Conservation (phyloP, 1,140 invertebrate species). For the Dendroctonus valens region DNA sequence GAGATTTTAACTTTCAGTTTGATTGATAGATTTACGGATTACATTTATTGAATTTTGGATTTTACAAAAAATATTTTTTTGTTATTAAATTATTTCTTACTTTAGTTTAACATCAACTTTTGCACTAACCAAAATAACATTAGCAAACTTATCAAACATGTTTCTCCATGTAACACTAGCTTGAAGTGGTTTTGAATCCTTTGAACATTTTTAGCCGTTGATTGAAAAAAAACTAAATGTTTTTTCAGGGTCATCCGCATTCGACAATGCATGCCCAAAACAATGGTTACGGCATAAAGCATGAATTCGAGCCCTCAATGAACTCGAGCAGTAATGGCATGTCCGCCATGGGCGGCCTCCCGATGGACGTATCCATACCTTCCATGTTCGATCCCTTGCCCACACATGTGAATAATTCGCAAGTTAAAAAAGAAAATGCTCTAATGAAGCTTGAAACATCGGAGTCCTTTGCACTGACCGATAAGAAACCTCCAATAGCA, state of each 20-base stretch:
- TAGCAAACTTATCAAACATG: too few relatives aligned
- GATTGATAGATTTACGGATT: too few relatives aligned
- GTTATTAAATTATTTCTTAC: too few relatives aligned
- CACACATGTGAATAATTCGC: conserved; percentile 44
- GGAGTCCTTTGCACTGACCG: conserved; percentile 22
- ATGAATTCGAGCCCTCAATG: conserved; percentile 47
- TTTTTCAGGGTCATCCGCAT: conserved; percentile 39
- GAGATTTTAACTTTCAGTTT: too few relatives aligned
- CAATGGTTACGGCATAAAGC: conserved; percentile 56
- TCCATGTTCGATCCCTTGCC: conserved; percentile 67
- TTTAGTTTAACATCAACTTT: too few relatives aligned
- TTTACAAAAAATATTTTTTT: too few relatives aligned
- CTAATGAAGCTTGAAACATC: neutral
- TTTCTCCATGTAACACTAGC: too few relatives aligned
- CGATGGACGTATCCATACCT: conserved; percentile 52
- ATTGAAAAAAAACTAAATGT: too few relatives aligned
- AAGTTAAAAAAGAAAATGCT: conserved; percentile 49
- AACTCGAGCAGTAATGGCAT: conserved; percentile 56
- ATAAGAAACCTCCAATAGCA: conserved; percentile 29
- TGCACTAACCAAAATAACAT: too few relatives aligned
- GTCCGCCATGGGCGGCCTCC: conserved; percentile 53
- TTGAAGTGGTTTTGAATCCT: too few relatives aligned
- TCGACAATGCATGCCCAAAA: conserved; percentile 47
- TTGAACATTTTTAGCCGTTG: too few relatives aligned
- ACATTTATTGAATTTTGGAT: too few relatives aligned